Percentiles rank a stretch among this genome's conserved stretches.
phyloP scores from a whole-genome alignment of 2,888 invertebrate genomes.

The Nomada ruficornis region DNA sequence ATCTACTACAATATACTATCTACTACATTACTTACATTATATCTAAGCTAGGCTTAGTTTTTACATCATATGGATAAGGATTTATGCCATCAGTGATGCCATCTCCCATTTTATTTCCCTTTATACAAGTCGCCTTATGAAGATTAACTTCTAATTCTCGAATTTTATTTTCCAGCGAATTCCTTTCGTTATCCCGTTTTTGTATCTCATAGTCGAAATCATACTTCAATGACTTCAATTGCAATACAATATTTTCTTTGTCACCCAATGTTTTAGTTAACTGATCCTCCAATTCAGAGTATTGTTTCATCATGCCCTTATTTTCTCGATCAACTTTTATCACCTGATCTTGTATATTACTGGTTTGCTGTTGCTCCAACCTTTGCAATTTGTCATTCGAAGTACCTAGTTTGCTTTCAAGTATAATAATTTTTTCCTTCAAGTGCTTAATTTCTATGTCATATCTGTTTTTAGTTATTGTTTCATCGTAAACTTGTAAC shows the following conservation, averaged over 20 bases:
- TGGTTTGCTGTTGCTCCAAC: constrained; percentile 68
- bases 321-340: constrained; percentile 75
- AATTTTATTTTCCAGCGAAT: constrained; percentile 83
- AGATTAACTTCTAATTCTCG: constrained; percentile 83
- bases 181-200: constrained; percentile 87
- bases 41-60: constrained; percentile 63
- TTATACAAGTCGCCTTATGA: constrained; percentile 77
- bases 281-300: constrained; percentile 76
- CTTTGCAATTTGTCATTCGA: constrained; percentile 73
- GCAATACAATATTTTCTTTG: constrained; percentile 86
- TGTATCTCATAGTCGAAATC: constrained; percentile 86
- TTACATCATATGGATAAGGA: constrained; percentile 76
- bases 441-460: constrained; percentile 72
- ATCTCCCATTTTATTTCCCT: constrained; percentile 76
- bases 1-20: too few relatives aligned
- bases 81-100: constrained; percentile 76
- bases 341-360: constrained; percentile 72
- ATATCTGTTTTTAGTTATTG: constrained; percentile 61
- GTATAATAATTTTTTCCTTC: constrained; percentile 71
- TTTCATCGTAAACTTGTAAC: constrained; percentile 70
- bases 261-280: constrained; percentile 76
- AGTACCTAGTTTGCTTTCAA: constrained; percentile 72
- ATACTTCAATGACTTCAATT: constrained; percentile 86
- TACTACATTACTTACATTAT: constrained; percentile 72
- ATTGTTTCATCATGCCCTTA: constrained; percentile 77